Conservation (phyloP, 2,113 vertebrate genomes). For the Phrynocephalus versicolor region DNA sequence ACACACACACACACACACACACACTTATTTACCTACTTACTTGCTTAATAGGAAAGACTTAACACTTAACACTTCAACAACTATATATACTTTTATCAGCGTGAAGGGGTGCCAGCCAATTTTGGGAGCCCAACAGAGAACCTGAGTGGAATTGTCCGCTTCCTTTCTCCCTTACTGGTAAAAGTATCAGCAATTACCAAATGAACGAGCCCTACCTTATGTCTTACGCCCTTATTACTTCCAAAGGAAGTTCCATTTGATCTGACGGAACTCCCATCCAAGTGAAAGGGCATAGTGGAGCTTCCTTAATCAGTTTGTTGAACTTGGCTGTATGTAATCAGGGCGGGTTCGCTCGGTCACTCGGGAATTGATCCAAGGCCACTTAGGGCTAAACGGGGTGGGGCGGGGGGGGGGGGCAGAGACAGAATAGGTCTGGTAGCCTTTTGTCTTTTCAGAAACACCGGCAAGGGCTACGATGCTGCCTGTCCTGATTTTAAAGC, state of each 20-base stretch:
- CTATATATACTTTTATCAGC: too few species aligned
- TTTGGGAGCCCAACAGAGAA: neutral
- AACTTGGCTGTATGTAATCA: neutral
- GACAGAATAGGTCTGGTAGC: neutral
- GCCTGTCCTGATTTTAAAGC: neutral
- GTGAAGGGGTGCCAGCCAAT: too few species aligned
- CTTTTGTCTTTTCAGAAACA: neutral
- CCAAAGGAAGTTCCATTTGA: neutral
- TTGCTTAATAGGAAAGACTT: too few species aligned
- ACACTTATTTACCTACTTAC: too few species aligned
- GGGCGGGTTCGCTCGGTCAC: neutral
- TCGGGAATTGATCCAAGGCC: neutral
- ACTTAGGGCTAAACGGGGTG: neutral
- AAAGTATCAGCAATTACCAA: too few species aligned
- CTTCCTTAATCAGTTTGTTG: neutral
- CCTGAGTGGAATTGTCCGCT: neutral
- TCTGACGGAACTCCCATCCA: neutral
- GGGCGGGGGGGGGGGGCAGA: neutral
- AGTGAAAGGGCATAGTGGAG: neutral
- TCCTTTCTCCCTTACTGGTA: neutral
- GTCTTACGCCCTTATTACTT: too few species aligned
- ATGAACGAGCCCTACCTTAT: neutral
- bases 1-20: neutral
- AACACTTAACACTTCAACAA: too few species aligned
- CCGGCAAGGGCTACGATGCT: too few species aligned